Evolutionary conservation across 2,888 invertebrate genomes (phyloP), one percentile per base, ranked within the genome.

Genomic region (Pandemis heparana): DNA sequence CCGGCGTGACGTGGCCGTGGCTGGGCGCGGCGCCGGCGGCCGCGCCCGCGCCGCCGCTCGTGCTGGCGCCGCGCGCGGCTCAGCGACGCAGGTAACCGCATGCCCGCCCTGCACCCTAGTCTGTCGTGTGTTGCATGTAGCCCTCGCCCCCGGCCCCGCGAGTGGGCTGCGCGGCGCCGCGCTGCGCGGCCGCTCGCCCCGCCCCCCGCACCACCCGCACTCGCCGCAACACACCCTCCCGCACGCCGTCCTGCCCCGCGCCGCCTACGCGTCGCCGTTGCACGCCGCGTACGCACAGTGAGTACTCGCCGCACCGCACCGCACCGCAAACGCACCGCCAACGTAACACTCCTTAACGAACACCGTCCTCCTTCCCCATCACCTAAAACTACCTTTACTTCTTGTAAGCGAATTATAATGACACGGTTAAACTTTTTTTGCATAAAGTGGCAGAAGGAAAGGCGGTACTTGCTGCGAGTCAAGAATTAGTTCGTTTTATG

Each of bases 241-340:
- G 88, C 97, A 97, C 95, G 97, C 97, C 97, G 95, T 96, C 97
- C 91, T 88, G 88, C 88, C 87, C 84, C 87, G 97, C 97, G 96
- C 96, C 81, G 96, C 96, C 88, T 96, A 95, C 87, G 96, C 97
- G 85, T 95, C 96, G 89, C 97, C 97, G 89, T 95, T 97, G 93
- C 98, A 97, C 95, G 97, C 98, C 18, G 56, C 56, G 88, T 98
- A 98, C 95, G 96, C 98, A 92, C 97, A 97, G 97, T 97, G 96
- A 97, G 97, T 97, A 96, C 90, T 89, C 78, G 71, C 80, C 78
- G 75, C 80, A 53, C 75, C 71, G 32, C 79, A 75, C 68, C 71
- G 71, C 76, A 59, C 61, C 6, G 51, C 74, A 48, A 63, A 32
- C 74, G 56, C 75, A 60, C 69, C 61, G 18, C 61, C 62, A 69